phyloP scores from a whole-genome alignment of 2,888 invertebrate genomes.

The Drosophila atripex region DNA sequence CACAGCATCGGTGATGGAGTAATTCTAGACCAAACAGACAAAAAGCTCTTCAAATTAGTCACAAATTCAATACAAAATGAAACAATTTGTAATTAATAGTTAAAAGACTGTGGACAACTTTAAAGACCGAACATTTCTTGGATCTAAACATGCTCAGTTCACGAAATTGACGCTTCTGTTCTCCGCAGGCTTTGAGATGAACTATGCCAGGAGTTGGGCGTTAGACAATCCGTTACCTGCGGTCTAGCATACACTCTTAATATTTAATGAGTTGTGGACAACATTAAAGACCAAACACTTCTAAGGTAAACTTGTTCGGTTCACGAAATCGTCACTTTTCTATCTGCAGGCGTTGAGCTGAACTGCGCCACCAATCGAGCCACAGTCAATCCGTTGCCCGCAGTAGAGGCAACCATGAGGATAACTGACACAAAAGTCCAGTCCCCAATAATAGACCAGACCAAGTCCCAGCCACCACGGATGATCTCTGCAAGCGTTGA shows the following conservation, averaged over 20 bases:
- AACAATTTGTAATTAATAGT: not conserved
- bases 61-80: not conserved
- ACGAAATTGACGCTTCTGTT: constrained; percentile 65
- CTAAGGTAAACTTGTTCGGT: constrained; percentile 57
- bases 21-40: constrained; percentile 87
- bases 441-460: constrained; percentile 6
- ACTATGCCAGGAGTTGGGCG: constrained; percentile 43
- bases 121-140: constrained; percentile 68
- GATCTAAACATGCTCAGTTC: constrained; percentile 60
- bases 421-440: constrained; percentile 19
- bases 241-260: not conserved
- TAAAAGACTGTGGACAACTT: constrained; percentile 42
- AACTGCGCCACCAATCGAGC: constrained; percentile 45
- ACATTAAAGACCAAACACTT: constrained; percentile 70
- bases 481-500: constrained; percentile 59
- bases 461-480: constrained; percentile 17
- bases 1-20: constrained; percentile 94
- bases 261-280: constrained; percentile 25
- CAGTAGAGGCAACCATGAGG: constrained; percentile 18
- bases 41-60: not conserved
- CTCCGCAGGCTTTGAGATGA: constrained; percentile 73
- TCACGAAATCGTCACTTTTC: constrained; percentile 63
- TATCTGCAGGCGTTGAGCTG: constrained; percentile 74
- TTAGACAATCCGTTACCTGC: constrained; percentile 59
- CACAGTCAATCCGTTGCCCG: constrained; percentile 48